phyloP scores from a whole-genome alignment of 2,888 invertebrate genomes.

The Nemoura dubitans region DNA sequence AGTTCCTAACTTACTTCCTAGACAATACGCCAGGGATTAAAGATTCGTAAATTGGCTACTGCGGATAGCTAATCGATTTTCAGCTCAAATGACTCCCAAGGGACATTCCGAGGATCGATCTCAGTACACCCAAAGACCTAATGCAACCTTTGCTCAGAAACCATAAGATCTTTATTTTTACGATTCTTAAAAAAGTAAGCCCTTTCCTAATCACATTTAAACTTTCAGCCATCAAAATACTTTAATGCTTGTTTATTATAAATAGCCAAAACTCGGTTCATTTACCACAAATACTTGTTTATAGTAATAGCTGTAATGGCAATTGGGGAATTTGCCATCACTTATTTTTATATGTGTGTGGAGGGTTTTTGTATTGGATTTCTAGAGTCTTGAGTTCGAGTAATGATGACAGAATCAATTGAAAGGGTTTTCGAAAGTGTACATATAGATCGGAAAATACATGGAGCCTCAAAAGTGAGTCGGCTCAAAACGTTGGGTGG shows the following conservation, averaged over 20 bases:
- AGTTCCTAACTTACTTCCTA: slow-evolving; percentile 26
- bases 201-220: not conserved
- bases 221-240: slow-evolving; percentile 18
- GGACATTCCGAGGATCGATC: slow-evolving; percentile 16
- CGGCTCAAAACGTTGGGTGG: not conserved
- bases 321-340: slow-evolving; percentile 19
- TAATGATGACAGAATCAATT: slow-evolving; percentile 37
- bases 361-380: slow-evolving; percentile 34
- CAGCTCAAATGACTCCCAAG: slow-evolving; percentile 36
- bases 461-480: not conserved
- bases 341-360: slow-evolving; percentile 23
- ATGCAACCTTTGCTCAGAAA: slow-evolving; percentile 37
- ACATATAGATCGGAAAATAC: slow-evolving; percentile 13
- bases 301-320: not conserved
- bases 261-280: not conserved
- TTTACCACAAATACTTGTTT: not conserved
- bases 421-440: slow-evolving; percentile 27
- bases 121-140: slow-evolving; percentile 21
- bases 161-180: slow-evolving; percentile 30
- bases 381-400: slow-evolving; percentile 28
- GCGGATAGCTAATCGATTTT: slow-evolving; percentile 38
- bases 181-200: not conserved
- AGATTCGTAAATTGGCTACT: slow-evolving; percentile 39
- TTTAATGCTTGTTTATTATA: not conserved
- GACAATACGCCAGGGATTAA: slow-evolving; percentile 40